A percentile compares a stretch with the other conserved stretches of the same genome.
Evolutionary conservation across 1,140 invertebrate genomes (phyloP).

Genomic region (Drosophila parabipectinata): DNA sequence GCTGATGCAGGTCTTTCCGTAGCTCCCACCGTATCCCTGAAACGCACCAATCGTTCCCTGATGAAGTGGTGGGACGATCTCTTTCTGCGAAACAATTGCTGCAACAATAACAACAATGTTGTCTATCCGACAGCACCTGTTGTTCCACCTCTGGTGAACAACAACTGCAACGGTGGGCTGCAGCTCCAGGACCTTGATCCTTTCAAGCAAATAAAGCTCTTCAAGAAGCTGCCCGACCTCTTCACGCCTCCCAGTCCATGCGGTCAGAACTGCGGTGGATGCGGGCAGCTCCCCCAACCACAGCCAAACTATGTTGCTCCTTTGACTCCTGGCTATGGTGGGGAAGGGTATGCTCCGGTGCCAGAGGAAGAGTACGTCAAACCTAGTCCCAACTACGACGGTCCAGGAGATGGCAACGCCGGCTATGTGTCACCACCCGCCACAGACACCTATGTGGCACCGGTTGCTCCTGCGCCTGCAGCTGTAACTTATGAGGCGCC

Average conservation of each 20-base stretch:
- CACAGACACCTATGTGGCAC: background rate
- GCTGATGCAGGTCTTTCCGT: constrained; percentile 56
- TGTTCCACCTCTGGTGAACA: background rate
- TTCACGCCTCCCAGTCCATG: constrained; percentile 45
- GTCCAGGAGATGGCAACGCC: constrained; percentile 64
- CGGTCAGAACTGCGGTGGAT: constrained; percentile 28
- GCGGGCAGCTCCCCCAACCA: constrained; percentile 18
- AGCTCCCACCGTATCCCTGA: constrained; percentile 57
- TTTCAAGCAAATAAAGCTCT: constrained; percentile 64
- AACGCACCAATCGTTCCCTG: constrained; percentile 70
- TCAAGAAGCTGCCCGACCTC: constrained; percentile 69
- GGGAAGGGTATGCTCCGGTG: background rate
- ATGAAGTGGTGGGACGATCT: constrained; percentile 73
- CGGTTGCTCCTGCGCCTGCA: constrained; percentile 3
- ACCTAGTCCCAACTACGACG: constrained; percentile 51
- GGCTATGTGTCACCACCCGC: constrained; percentile 42
- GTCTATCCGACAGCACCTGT: constrained; percentile 12
- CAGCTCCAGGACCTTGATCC: constrained; percentile 57
- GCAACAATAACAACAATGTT: constrained; percentile 27
- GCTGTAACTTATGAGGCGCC: constrained; percentile 21
- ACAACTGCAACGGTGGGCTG: constrained; percentile 49
- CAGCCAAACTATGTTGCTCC: constrained; percentile 40
- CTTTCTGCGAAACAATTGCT: constrained; percentile 51
- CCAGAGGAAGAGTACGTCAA: constrained; percentile 22
- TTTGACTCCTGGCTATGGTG: constrained; percentile 25